Evolutionary conservation across 2,797 vertebrate species (phyloP).

Genomic region (Amphiprion clarkii): DNA sequence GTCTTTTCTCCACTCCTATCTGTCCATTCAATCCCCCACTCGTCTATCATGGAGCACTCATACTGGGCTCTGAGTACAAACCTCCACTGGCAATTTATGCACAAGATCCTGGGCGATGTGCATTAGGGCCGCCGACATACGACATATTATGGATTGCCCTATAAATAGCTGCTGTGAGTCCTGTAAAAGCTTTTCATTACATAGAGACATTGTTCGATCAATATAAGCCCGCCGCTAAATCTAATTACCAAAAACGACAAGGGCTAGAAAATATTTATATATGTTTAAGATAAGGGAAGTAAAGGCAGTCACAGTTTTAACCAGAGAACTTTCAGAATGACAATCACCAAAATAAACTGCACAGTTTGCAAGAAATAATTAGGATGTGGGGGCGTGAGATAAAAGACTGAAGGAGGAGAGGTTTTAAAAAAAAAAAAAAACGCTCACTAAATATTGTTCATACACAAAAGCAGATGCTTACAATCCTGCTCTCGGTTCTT

Average conservation of each 20-base stretch:
- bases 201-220: conserved; percentile 73
- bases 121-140: conserved; percentile 63
- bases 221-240: conserved; percentile 68
- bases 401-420: conserved; percentile 7
- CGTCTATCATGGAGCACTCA: conserved; percentile 53
- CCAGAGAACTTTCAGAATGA: conserved; percentile 47
- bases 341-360: conserved; percentile 33
- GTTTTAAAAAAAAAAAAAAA: conserved; percentile 4
- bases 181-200: conserved; percentile 84
- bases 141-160: conserved; percentile 69
- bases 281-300: conserved; percentile 46
- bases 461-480: neutral
- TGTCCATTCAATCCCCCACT: conserved; percentile 4
- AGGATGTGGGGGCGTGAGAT: conserved; percentile 14
- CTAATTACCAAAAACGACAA: conserved; percentile 67
- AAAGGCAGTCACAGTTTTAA: conserved; percentile 17
- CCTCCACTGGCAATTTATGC: conserved; percentile 64
- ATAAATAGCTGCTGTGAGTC: conserved; percentile 71
- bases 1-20: conserved; percentile 11
- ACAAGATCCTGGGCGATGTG: conserved; percentile 41
- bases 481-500: conserved; percentile 3
- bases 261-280: conserved; percentile 34
- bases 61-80: conserved; percentile 54
- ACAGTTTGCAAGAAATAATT: conserved; percentile 26
- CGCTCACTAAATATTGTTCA: conserved; percentile 6